Evolutionary conservation across 2,113 vertebrate species (phyloP), one percentile per base, ranked within the genome.

Genomic region (Urocitellus parryii): DNA sequence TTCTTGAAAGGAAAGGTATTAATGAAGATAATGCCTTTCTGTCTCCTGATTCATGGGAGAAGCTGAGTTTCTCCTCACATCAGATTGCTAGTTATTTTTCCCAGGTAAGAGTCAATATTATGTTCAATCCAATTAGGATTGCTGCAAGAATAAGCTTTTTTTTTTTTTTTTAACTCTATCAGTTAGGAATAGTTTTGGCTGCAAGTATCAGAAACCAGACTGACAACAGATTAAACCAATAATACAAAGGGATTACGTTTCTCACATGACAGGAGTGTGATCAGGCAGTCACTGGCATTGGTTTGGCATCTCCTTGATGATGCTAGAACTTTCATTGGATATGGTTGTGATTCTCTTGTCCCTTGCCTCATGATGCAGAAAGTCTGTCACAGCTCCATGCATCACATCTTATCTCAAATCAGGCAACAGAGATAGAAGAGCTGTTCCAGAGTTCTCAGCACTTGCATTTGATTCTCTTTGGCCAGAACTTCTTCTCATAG

Each of bases 21-120:
- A 89, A 42, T 85, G 39, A 45, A 90, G 45, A 14, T 13, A 51
- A 14, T 42, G 34, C 42, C 27, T 48, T 70, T 48, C 4, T 53
- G 6, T 27, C 7, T 56, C 16, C 18, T 42, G 11, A 27, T n/a
- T 89, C 65, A 79, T 67, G 76, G 37, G 34, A 61, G 1, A 0
- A 85, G 24, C 12, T 56, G 0, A 70, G 1, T 17, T 22, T 63
- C 77, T 97, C 20, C 6, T 89, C 39, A 42, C 14, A 17, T 8
- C 56, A 34, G 45, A 42, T 65, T 82, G 27, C 20, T 95, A 42
- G 73, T 78, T 95, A 78, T 37, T 96, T 78, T 78, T 70, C 56
- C 9, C 22, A 74, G 79, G 29, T 81, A 53, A 53, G 45, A 9
- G 29, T 56, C 37, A 83, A 18, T 76, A 72, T 56, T 73, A 85